Base-by-base conservation (phyloP, 1,140 invertebrate species). In the Anadara kagoshimensis region DNA sequence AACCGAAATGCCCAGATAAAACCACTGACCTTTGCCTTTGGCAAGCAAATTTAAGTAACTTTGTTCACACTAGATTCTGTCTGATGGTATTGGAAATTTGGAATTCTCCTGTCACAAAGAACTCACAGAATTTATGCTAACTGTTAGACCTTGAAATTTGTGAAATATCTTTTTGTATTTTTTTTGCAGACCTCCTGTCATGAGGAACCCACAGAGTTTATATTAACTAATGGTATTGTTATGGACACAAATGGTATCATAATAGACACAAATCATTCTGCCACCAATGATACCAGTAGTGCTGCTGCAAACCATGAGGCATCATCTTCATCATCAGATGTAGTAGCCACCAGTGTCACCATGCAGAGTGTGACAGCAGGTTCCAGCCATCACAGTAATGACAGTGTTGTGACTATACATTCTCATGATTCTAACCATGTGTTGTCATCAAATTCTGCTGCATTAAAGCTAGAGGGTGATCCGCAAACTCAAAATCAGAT, bases 181-280 rank as follows among this genome's bases (percentile, higher is more conserved):
- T 26, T n/a, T n/a, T 81, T 76, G 24, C 74, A 82, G 81, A 82
- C 73, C 72, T 80, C 69, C 71, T 82, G 74, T 82, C 81, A 62
- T 82, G 81, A 82, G 74, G 65, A 73, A 56, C 53, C 73, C 65
- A 36, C 29, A 36, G 29, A 36, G 29, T 36, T 36, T 36, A 45
- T 54, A 53, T 57, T 78, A 61, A 70, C 65, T 72, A 74, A 82
- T 73, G 73, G 72, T 68, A 61, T 69, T 69, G 53, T 63, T 41
- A 36, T 36, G 29, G 29, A 36, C 29, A 36, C 29, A 36, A 36
- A 36, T 36, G 29, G 29, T 36, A 36, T 36, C 29, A 47, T 54
- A 64, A 73, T 59, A 61, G 75, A 69, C 61, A 75, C 76, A 72
- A 66, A 74, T 69, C 59, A 70, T 72, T 81, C 79, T 56, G 69